phyloP scores from a whole-genome alignment of 2,888 invertebrate species.

The Tenthredo distinguenda region DNA sequence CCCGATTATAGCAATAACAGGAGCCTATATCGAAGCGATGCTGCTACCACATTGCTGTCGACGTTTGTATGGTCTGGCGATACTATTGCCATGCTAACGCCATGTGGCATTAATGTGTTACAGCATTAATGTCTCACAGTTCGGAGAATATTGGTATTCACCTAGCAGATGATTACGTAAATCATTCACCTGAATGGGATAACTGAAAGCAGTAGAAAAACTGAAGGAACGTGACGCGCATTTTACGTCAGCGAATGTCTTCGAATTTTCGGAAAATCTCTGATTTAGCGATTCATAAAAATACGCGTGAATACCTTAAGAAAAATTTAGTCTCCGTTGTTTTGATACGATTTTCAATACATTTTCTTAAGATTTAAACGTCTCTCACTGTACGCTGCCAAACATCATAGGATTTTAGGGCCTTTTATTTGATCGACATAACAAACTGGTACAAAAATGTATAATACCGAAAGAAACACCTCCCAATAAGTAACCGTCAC shows the following conservation, averaged over 20 bases:
- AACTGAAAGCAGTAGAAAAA: conserved; percentile 12
- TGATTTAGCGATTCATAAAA: background rate
- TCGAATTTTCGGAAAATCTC: background rate
- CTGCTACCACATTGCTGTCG: no score
- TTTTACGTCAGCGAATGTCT: background rate
- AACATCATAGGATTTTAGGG: background rate
- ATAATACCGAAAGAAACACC: background rate
- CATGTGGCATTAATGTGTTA: background rate
- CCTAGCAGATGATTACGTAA: conserved; percentile 4
- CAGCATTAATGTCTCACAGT: no score
- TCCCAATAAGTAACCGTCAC: background rate
- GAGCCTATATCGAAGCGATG: background rate
- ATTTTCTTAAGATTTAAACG: background rate
- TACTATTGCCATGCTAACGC: background rate
- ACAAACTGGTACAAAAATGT: background rate
- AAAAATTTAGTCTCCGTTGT: background rate
- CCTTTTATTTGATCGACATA: background rate
- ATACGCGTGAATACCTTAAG: background rate
- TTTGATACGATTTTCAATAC: background rate
- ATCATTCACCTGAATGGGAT: conserved; percentile 13
- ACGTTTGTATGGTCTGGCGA: no score
- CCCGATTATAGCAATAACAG: no score
- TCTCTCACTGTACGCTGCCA: background rate
- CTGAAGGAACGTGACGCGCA: background rate
- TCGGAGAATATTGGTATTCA: conserved; percentile 20